Percentiles rank a stretch among this genome's conserved stretches.
Conservation (phyloP, 2,797 vertebrate genomes). For the Melanotaenia trifasciata region DNA sequence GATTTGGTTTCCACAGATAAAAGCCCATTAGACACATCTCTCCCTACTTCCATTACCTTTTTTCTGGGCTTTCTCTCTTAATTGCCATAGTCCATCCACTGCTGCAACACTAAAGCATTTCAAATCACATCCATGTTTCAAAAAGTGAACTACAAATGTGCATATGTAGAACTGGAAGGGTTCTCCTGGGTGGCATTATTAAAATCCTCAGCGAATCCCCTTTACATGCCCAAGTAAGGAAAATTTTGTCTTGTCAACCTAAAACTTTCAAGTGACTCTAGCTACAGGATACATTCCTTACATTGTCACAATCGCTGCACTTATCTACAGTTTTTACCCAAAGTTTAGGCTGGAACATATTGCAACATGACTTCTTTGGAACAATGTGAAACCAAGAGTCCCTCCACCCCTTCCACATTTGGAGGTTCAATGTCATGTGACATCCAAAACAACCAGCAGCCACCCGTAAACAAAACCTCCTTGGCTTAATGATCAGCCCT, state of each 20-base stretch:
- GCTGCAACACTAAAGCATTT: slow-evolving; percentile 79
- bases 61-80: slow-evolving; percentile 80
- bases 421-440: slow-evolving; percentile 64
- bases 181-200: slow-evolving; percentile 41
- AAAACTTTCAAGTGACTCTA: slow-evolving; percentile 8
- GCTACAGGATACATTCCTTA: slow-evolving; percentile 1
- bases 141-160: slow-evolving; percentile 66
- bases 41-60: slow-evolving; percentile 83
- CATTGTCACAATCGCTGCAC: neutral
- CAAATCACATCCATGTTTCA: slow-evolving; percentile 76
- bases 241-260: slow-evolving; percentile 1
- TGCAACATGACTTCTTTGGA: neutral
- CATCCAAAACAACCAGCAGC: slow-evolving; percentile 67
- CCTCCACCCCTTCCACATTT: slow-evolving; percentile 36
- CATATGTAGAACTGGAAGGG: slow-evolving; percentile 45
- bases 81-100: slow-evolving; percentile 81
- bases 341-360: neutral
- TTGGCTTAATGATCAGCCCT: slow-evolving; percentile 83
- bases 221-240: slow-evolving; percentile 20
- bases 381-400: slow-evolving; percentile 32
- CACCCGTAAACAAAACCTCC: slow-evolving; percentile 81
- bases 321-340: neutral
- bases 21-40: slow-evolving; percentile 88
- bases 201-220: slow-evolving; percentile 28
- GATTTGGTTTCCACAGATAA: slow-evolving; percentile 89